Evolutionary conservation across 2,113 vertebrate species (phyloP), one percentile per base, ranked within the genome.

Genomic region (Chunga burmeisteri): DNA sequence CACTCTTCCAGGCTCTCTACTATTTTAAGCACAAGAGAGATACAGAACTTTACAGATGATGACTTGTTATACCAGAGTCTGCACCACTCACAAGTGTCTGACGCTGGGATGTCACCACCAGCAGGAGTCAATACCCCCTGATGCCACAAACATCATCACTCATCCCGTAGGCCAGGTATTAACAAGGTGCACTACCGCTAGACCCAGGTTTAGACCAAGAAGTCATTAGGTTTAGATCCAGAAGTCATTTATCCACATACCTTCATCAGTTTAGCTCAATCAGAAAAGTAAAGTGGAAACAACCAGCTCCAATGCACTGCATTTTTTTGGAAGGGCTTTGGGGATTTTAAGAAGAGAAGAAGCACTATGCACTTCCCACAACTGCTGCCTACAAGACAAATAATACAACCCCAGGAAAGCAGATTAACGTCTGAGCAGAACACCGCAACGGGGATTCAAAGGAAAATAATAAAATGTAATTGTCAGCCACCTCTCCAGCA

Each of bases 371-470:
- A 27, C 52, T 38, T 38, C 38, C 38, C 38, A 38, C 38, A 38
- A 38, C 38, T 40, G 77, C n/a, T 7, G 13, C 72, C 67, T 20
- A 6, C 7, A 4, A 27, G 67, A 59, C 50, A 49, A 73, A 66
- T 29, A 17, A 23, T 15, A 46, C 46, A 17, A 11, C 34, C 44
- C 81, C 5, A 10, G 44, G 67, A 42, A n/a, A n/a, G 63, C 2
- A 2, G 80, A 29, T 38, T 3, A 61, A 47, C 0, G 1, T 30
- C 53, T 7, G 16, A 71, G 75, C 0, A 0, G 47, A 53, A 63
- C 52, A 38, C 6, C 4, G 5, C 70, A 55, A 34, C 0, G 0
- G 27, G 40, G 5, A 11, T 9, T 71, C 27, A 9, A 16, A 63
- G 38, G 77, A 4, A 62, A 71, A 81, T 3, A 23, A 34, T 2